These are phyloP conservation scores for Lepidotrigona ventralis DNA, from an alignment of 1,140 invertebrate genomes.

Conservation along the genomic window DNA sequence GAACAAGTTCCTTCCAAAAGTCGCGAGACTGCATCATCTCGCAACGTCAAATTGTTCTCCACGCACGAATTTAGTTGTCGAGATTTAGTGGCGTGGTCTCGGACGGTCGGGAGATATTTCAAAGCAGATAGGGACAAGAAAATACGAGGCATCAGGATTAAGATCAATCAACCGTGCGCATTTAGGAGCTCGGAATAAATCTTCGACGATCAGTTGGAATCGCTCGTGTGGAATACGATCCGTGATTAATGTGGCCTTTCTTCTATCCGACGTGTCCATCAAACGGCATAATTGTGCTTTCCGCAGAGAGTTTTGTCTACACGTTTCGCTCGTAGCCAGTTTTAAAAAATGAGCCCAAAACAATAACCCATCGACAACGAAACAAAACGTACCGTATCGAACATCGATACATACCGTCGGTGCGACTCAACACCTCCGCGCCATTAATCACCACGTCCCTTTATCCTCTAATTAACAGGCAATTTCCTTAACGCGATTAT, in stretches of 20 bases:
- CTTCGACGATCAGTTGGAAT: conserved; percentile 1
- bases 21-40: not conserved
- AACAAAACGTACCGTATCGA: not conserved
- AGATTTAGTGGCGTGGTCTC: conserved; percentile 12
- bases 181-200: conserved; percentile 55
- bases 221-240: conserved; percentile 12
- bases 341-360: conserved; percentile 34
- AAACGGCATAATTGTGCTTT: conserved; percentile 48
- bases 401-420: not conserved
- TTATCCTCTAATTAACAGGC: conserved; percentile 52
- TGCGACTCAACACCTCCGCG: conserved; percentile 30
- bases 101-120: conserved; percentile 32
- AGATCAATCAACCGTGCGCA: conserved; percentile 57
- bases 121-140: conserved; percentile 34
- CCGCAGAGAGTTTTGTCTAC: conserved; percentile 20
- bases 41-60: conserved; percentile 4
- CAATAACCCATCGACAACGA: conserved; percentile 24
- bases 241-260: conserved; percentile 55
- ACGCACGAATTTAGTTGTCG: conserved; percentile 53
- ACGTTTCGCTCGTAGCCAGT: conserved; percentile 24
- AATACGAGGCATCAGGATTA: conserved; percentile 53
- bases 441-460: conserved; percentile 38
- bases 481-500: conserved; percentile 56
- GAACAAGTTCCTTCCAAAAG: not conserved
- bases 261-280: conserved; percentile 61